Evolutionary conservation across 2,888 invertebrate genomes (phyloP).

Genomic region (Polia nebulosa): DNA sequence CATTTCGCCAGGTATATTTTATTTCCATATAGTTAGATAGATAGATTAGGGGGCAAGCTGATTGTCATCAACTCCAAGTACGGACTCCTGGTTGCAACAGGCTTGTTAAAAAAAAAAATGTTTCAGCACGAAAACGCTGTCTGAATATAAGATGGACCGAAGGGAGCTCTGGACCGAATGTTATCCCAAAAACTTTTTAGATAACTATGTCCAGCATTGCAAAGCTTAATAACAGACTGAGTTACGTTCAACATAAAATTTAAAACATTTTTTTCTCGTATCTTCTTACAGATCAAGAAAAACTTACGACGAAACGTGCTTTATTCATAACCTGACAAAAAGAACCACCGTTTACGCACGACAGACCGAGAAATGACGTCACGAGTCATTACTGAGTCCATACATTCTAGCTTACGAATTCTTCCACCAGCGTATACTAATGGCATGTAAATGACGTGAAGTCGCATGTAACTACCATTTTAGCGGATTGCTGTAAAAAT

Average conservation of each 20-base stretch:
- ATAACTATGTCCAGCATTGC: no score
- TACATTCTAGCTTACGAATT: constrained; percentile 46
- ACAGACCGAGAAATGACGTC: constrained; percentile 41
- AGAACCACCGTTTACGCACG: not conserved
- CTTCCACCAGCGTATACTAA: constrained; percentile 45
- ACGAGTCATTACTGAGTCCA: constrained; percentile 35
- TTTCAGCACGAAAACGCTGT: not conserved
- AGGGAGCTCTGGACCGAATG: not conserved
- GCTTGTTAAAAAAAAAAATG: not conserved
- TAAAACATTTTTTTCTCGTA: no score
- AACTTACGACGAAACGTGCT: not conserved
- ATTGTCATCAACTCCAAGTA: no score
- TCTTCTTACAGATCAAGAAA: not conserved
- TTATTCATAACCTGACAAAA: not conserved
- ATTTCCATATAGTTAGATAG: no score
- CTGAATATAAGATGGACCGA: not conserved
- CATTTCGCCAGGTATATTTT: no score
- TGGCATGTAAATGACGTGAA: constrained; percentile 57
- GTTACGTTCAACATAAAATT: not conserved
- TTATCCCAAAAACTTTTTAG: not conserved
- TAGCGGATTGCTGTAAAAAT: constrained; percentile 47
- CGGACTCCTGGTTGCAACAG: not conserved
- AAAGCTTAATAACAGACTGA: not conserved
- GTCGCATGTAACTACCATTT: constrained; percentile 40
- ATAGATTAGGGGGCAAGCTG: no score